Conservation (phyloP, 2,888 invertebrate species). For the Tetragonisca angustula region DNA sequence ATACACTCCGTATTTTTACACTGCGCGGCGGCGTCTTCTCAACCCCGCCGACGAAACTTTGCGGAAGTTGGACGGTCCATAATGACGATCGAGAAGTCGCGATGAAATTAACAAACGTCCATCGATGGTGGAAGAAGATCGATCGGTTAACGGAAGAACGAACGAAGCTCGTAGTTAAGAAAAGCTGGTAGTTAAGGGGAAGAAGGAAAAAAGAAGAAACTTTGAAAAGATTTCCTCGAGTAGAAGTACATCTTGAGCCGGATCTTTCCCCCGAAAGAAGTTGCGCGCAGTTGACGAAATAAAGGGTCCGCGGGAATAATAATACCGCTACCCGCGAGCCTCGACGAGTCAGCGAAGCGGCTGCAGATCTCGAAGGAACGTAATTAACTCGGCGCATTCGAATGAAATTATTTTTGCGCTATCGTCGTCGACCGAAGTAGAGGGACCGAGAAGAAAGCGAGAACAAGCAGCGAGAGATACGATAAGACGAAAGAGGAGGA, state of each 20-base stretch:
- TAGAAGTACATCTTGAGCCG: conserved; percentile 52
- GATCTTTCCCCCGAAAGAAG: conserved; percentile 40
- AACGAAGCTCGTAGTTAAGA: conserved; percentile 48
- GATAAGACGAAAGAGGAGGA: conserved; percentile 4
- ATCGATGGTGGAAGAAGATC: conserved; percentile 21
- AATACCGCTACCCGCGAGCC: conserved; percentile 61
- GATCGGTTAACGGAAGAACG: conserved; percentile 53
- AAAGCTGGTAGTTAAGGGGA: conserved; percentile 45
- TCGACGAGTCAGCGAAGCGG: conserved; percentile 68
- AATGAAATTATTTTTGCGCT: conserved; percentile 77
- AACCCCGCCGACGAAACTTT: not conserved
- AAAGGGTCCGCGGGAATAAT: conserved; percentile 67
- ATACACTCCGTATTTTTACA: not conserved
- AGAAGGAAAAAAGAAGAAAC: conserved; percentile 52
- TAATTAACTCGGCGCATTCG: conserved; percentile 76
- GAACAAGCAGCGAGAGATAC: not conserved
- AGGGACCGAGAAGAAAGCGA: not conserved
- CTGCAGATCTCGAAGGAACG: conserved; percentile 71
- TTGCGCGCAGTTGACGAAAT: conserved; percentile 70
- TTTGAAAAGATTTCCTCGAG: conserved; percentile 54
- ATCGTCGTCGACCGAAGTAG: conserved; percentile 54
- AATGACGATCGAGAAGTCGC: not conserved
- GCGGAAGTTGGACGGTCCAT: conserved; percentile 1
- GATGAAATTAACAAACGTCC: conserved; percentile 54
- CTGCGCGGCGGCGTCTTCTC: too few species aligned